Percentiles rank a stretch among this genome's conserved stretches.
These are phyloP conservation scores for Cyrtorhinus lividipennis DNA, from an alignment of 1,140 invertebrate species.

Conservation along the genomic window DNA sequence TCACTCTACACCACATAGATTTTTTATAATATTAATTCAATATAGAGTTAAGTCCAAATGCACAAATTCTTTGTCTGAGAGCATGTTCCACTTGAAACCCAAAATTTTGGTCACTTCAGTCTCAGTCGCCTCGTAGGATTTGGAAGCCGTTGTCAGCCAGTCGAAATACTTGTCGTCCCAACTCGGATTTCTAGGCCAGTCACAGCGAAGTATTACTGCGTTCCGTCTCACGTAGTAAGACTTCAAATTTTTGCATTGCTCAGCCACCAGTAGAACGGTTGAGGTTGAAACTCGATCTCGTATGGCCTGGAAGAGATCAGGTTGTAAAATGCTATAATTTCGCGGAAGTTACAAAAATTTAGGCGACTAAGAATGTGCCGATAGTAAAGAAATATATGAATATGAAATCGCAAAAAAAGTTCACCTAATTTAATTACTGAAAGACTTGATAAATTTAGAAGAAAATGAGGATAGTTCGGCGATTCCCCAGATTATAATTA, in stretches of 20 bases:
- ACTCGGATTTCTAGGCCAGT: constrained; percentile 49
- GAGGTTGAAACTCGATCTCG: constrained; percentile 65
- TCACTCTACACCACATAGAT: no score
- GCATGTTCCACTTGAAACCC: constrained; percentile 51
- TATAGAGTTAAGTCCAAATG: no score
- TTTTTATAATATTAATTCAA: no score
- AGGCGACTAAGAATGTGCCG: no score
- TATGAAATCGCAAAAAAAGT: no score
- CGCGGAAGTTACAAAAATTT: no score
- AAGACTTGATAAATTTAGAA: no score
- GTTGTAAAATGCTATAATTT: no score
- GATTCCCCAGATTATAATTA: no score
- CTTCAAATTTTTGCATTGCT: constrained; percentile 44
- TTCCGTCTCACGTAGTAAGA: constrained; percentile 54
- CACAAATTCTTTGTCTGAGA: constrained; percentile 55
- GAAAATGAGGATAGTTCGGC: no score
- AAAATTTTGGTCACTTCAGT: constrained; percentile 52
- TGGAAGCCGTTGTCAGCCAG: constrained; percentile 46
- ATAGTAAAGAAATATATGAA: no score
- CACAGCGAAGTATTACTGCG: constrained; percentile 50
- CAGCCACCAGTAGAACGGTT: constrained; percentile 57
- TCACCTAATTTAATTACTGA: no score
- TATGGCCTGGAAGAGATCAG: constrained; percentile 49
- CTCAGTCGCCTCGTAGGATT: constrained; percentile 48
- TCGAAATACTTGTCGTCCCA: constrained; percentile 50